Evolutionary conservation across 2,888 invertebrate species (phyloP).

Genomic region (Monochamus alternatus): DNA sequence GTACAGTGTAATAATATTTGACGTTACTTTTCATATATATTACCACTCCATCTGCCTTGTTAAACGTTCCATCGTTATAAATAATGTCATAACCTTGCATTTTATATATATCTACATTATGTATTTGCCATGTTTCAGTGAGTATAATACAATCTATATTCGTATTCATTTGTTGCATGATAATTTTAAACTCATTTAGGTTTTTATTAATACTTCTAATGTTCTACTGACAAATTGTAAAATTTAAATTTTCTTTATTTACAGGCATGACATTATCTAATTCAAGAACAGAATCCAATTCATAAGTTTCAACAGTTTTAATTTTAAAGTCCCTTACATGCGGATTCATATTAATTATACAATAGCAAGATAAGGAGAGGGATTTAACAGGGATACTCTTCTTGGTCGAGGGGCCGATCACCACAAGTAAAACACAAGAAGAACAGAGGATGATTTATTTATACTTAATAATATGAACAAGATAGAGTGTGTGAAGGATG

Average conservation of each 20-base stretch:
- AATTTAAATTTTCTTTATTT: constrained; percentile 1
- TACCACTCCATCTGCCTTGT: not conserved
- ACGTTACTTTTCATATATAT: not conserved
- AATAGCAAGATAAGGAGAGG: no score
- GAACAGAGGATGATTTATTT: no score
- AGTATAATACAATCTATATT: not conserved
- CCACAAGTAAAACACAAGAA: no score
- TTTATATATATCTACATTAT: constrained; percentile 2
- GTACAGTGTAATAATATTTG: not conserved
- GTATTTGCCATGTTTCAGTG: constrained; percentile 1
- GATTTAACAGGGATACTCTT: no score
- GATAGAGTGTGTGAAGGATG: no score
- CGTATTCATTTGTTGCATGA: not conserved
- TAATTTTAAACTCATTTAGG: not conserved
- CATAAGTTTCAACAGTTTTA: not conserved
- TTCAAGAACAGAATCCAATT: not conserved
- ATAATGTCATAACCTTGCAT: not conserved
- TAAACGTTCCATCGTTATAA: no score
- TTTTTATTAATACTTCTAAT: not conserved
- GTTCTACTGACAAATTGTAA: not conserved
- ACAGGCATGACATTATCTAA: not conserved
- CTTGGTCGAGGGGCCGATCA: no score
- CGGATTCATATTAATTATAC: constrained; percentile 1
- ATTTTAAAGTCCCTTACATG: no score
- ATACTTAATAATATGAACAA: no score